Percentiles rank a stretch among this genome's conserved stretches.
Evolutionary conservation across 2,888 invertebrate species (phyloP).

Genomic region (Temnothorax unifasciatus): DNA sequence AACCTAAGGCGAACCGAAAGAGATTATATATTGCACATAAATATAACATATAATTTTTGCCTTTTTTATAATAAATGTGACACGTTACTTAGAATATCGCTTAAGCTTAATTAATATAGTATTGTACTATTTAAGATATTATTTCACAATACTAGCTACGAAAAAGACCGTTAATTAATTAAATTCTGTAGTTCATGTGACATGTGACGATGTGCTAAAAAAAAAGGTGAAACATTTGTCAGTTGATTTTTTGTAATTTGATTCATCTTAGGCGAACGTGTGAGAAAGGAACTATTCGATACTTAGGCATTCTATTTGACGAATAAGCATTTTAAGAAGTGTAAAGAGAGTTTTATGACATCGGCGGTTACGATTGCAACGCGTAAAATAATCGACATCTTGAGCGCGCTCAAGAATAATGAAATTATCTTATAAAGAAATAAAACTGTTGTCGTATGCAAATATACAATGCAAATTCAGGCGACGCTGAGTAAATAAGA

Average conservation of each 20-base stretch:
- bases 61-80: background rate
- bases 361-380: background rate
- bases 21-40: slow-evolving; percentile 20
- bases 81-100: background rate
- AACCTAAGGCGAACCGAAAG: slow-evolving; percentile 19
- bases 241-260: background rate
- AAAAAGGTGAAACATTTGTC: background rate
- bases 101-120: slow-evolving; percentile 28
- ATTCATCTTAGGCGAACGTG: slow-evolving; percentile 11
- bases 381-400: slow-evolving; percentile 30
- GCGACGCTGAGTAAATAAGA: background rate
- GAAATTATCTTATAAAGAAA: background rate
- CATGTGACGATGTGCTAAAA: background rate
- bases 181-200: background rate
- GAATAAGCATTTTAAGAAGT: slow-evolving; percentile 10
- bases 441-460: background rate
- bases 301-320: slow-evolving; percentile 17
- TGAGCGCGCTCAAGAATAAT: background rate
- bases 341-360: background rate
- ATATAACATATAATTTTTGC: slow-evolving; percentile 13
- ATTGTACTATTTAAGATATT: slow-evolving; percentile 2
- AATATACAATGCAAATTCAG: background rate
- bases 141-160: background rate
- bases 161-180: background rate
- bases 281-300: slow-evolving; percentile 22